A percentile compares a stretch with the other conserved stretches of the same genome.
Evolutionary conservation across 1,140 invertebrate genomes (phyloP).

Genomic region (Drosophila jambulina): DNA sequence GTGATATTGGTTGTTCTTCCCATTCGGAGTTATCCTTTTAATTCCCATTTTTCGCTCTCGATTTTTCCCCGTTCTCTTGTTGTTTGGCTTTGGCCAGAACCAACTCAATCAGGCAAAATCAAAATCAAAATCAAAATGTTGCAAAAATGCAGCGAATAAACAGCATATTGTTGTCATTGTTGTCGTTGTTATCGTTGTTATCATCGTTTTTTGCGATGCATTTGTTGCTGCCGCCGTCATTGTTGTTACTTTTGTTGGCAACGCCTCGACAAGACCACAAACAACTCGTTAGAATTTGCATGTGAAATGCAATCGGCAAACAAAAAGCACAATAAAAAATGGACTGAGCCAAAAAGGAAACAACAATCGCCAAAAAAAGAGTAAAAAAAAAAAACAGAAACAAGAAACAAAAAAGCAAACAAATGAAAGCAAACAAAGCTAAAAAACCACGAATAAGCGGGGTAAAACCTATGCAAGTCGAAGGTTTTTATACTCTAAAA

Average conservation of each 20-base stretch:
- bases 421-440: constrained; percentile 12
- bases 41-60: background rate
- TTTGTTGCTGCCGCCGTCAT: constrained; percentile 4
- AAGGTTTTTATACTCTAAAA: background rate
- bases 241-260: constrained; percentile 51
- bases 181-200: constrained; percentile 17
- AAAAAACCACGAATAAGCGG: background rate
- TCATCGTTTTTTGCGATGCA: constrained; percentile 21
- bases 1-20: constrained; percentile 6
- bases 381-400: constrained; percentile 6
- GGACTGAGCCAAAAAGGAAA: constrained; percentile 6
- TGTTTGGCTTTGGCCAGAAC: constrained; percentile 28
- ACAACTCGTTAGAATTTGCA: constrained; percentile 80
- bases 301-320: constrained; percentile 74
- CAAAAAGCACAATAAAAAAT: constrained; percentile 17
- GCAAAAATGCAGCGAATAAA: constrained; percentile 66
- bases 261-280: constrained; percentile 69
- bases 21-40: constrained; percentile 13
- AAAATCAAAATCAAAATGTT: constrained; percentile 67
- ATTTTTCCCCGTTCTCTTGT: background rate
- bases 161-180: constrained; percentile 64
- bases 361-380: constrained; percentile 11
- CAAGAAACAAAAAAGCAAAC: constrained; percentile 12
- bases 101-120: constrained; percentile 65
- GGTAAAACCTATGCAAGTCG: background rate